A percentile compares a stretch with the other conserved stretches of the same genome.
phyloP scores from a whole-genome alignment of 2,797 vertebrate species.

The Dryobates pubescens region DNA sequence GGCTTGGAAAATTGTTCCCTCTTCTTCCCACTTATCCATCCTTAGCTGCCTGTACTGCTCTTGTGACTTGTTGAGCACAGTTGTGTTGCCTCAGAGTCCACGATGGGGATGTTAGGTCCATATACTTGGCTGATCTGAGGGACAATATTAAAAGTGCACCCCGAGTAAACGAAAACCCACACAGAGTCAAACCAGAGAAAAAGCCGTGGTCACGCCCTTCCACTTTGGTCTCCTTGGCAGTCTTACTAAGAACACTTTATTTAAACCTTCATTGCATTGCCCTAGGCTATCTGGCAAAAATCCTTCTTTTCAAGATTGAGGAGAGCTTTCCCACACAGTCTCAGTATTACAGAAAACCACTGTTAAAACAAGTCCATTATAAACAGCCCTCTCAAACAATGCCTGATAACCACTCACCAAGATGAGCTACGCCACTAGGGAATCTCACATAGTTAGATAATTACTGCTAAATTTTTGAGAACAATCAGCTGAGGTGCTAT shows the following conservation, averaged over 20 bases:
- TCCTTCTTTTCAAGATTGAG: neutral
- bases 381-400: neutral
- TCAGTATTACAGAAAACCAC: neutral
- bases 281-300: neutral
- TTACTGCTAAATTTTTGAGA: neutral
- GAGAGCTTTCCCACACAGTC: neutral
- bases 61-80: neutral
- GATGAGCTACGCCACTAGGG: neutral
- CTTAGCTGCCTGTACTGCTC: neutral
- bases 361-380: neutral
- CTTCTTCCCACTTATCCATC: neutral
- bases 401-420: neutral
- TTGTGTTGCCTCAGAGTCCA: rapidly evolving
- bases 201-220: neutral
- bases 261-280: neutral
- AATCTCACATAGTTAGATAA: neutral
- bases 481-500: neutral
- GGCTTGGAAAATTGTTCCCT: neutral
- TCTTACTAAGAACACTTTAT: neutral
- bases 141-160: neutral
- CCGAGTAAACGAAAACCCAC: neutral
- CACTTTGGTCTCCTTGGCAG: rapidly evolving
- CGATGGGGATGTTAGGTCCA: rapidly evolving
- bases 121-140: neutral
- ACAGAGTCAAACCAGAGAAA: neutral